Base-by-base conservation (phyloP, 2,113 vertebrate species). In the Myotis brandtii region DNA sequence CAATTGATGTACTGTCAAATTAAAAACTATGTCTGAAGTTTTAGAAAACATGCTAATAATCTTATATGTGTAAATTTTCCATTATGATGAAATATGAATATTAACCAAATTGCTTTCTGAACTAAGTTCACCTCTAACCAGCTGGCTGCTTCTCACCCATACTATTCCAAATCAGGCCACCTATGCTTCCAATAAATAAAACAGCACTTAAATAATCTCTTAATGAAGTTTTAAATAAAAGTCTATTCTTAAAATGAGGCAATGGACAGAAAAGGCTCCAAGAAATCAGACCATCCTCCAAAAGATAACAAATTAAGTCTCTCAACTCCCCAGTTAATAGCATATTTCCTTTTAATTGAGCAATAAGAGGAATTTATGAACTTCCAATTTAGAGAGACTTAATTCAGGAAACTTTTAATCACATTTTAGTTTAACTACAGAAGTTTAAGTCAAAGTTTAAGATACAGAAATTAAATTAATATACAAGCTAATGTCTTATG, bases 381-480 rank as follows among this genome's bases (percentile, higher is more conserved):
- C 12, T 11, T 12, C 56, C 87, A 48, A 95, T 94, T 90, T 92
- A 95, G 6, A 95, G 5, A 87, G 66, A 89, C 25, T 87, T 93
- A 94, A 90, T 94, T 87, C 54, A 84, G 69, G 37, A 69, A 92
- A 40, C 30, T 46, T 37, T 64, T 96, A 97, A 85, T 34, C 85
- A 89, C 77, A 77, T 70, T 86, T 40, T 69, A 88, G 95, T 23
- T 72, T 84, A 96, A 98, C 0, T 86, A 93, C 4, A 88, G 64
- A 69, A 52, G 0, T n/a, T 97, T 94, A 97, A 96, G 81, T 97
- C 56, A 95, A 72, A 88, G 46, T 72, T 97, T 95, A 85, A 98
- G 91, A 86, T 72, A 96, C 56, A 97, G 85, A 97, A 97, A 92
- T 95, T 91, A 95, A 96, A 95, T 88, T 85, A 69, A 89, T 76